These are phyloP conservation scores for Channa striata DNA, from an alignment of 2,797 vertebrate species.

Conservation along the genomic window DNA sequence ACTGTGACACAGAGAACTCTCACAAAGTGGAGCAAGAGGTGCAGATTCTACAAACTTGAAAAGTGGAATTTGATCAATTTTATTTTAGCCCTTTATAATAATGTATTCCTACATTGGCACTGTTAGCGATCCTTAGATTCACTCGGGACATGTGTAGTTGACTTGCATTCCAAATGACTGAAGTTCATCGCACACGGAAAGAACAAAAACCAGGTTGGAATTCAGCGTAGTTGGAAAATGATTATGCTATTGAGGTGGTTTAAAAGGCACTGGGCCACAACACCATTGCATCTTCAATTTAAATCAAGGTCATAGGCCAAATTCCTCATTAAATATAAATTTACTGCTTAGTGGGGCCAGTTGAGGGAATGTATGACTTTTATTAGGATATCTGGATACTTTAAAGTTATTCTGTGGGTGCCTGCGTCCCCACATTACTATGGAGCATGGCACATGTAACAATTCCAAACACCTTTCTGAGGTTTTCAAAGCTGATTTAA, in stretches of 20 bases:
- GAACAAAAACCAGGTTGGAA: conserved; percentile 7
- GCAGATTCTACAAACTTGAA: too few relatives aligned
- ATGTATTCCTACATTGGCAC: too few relatives aligned
- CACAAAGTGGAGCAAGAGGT: too few relatives aligned
- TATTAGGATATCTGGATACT: not conserved
- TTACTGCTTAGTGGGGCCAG: not conserved
- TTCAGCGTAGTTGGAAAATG: not conserved
- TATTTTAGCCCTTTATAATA: not conserved
- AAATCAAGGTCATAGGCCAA: not conserved
- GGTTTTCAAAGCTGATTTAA: conserved; percentile 2
- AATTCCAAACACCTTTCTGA: not conserved
- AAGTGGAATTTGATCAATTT: too few relatives aligned
- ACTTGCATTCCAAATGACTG: not conserved
- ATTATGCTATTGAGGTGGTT: too few relatives aligned
- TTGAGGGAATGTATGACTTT: not conserved
- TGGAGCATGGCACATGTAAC: not conserved
- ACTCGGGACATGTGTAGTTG: too few relatives aligned
- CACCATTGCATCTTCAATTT: not conserved
- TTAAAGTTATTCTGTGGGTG: not conserved
- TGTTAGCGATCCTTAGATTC: too few relatives aligned
- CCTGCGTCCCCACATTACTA: not conserved
- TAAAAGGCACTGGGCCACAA: not conserved
- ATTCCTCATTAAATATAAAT: not conserved
- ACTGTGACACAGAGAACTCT: too few relatives aligned
- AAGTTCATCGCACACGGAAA: not conserved